Evolutionary conservation across 2,113 vertebrate genomes (phyloP).

Genomic region (Ochotona princeps): DNA sequence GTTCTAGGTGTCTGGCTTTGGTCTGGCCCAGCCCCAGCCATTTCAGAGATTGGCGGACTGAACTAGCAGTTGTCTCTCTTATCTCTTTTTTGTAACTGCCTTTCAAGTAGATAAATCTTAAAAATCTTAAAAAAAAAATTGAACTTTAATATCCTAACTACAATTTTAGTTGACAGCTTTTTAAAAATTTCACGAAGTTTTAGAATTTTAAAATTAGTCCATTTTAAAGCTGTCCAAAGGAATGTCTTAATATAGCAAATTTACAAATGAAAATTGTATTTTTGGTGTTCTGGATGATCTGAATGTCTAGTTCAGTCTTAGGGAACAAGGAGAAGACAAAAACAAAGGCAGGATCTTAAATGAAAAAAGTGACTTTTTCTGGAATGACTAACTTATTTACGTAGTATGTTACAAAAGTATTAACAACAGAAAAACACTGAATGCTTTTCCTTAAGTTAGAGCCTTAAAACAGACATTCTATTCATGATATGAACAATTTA

Average conservation of each 20-base stretch:
- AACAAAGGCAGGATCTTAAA: neutral
- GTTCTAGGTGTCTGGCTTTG: too few relatives aligned
- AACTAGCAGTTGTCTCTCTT: too few relatives aligned
- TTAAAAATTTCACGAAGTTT: neutral
- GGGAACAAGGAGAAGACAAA: neutral
- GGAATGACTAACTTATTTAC: neutral
- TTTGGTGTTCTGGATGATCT: neutral
- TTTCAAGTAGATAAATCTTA: too few relatives aligned
- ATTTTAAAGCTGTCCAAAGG: slow-evolving; percentile 19
- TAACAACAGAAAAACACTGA: neutral
- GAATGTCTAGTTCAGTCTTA: neutral
- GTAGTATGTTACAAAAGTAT: neutral
- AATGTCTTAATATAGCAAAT: neutral
- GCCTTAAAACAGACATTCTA: neutral
- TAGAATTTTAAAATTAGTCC: neutral
- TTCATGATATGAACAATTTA: neutral
- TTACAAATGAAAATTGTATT: slow-evolving; percentile 11
- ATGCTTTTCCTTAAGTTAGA: neutral
- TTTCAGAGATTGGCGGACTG: too few relatives aligned
- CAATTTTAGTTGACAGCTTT: neutral
- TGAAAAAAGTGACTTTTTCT: neutral
- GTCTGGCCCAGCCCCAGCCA: too few relatives aligned
- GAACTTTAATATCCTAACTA: neutral
- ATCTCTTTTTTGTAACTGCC: too few relatives aligned
- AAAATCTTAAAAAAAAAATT: too few relatives aligned